A percentile compares a stretch with the other conserved stretches of the same genome.
Evolutionary conservation across 23 tunicate species (phyloP).

Genomic region (Botrylloides violaceus): DNA sequence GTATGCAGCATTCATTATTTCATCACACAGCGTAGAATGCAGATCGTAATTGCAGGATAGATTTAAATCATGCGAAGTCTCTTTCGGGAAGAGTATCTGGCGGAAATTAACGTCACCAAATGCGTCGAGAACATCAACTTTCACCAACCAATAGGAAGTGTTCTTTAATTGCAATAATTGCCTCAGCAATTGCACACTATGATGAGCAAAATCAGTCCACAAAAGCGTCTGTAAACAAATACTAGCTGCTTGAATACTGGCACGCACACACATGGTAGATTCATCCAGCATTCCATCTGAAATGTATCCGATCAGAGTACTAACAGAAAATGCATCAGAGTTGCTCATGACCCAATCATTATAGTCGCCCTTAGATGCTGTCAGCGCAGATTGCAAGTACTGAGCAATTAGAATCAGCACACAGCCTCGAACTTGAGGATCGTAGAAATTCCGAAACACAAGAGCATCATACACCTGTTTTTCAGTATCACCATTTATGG

Average conservation of each 20-base stretch:
- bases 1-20: slow-evolving; percentile 9
- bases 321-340: not conserved
- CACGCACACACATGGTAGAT: slow-evolving; percentile 4
- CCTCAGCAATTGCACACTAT: slow-evolving; percentile 28
- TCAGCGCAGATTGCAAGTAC: slow-evolving; percentile 3
- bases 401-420: not conserved
- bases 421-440: slow-evolving; percentile 26
- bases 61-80: not conserved
- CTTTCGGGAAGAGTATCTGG: slow-evolving; percentile 25
- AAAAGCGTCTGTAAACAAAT: slow-evolving; percentile 1
- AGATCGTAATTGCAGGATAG: not conserved
- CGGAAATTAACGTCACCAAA: slow-evolving; percentile 40
- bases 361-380: not conserved
- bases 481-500: not conserved
- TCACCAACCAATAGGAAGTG: slow-evolving; percentile 61
- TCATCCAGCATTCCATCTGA: not conserved
- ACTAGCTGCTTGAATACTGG: slow-evolving; percentile 9
- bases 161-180: slow-evolving; percentile 10
- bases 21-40: not conserved
- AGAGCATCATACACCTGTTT: not conserved
- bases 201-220: slow-evolving; percentile 12
- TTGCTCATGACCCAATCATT: not conserved
- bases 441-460: not conserved
- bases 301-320: not conserved
- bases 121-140: slow-evolving; percentile 45